Base-by-base conservation (phyloP, 2,113 vertebrate species). In the Glaucomys volans region DNA sequence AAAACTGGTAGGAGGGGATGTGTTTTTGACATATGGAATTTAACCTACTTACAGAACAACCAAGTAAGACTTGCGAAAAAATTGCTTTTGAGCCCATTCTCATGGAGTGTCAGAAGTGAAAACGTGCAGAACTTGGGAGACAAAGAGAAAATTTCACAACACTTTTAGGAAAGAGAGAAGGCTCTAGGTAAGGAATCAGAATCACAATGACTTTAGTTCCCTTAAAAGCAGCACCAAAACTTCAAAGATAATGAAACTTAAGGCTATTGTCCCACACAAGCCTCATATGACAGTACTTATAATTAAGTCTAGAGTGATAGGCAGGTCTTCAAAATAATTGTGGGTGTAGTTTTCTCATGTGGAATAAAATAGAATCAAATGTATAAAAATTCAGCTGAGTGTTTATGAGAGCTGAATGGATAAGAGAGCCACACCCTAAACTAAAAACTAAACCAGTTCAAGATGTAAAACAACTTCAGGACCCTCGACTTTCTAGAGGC, bases 311-410 rank as follows among this genome's bases (percentile, higher is more conserved):
- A 71, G 26, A 87, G 20, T 32, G 37, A 92, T 17, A 92, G 11
- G 28, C 12, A 47, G 8, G 13, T 75, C 81, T 75, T 82, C 8
- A 89, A 92, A 90, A 52, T 87, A 80, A 92, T 24, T 72, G 52
- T 77, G 17, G 5, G 6, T 54, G 3, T 30, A 87, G 44, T 7
- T 94, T 57, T 81, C n/a, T 77, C 47, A 91, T 42, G 4, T 8
- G 32, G 22, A 57, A 32, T 90, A 69, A 97, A 87, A 80, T 24
- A 35, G 1, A 90, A 91, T 66, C 40, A 74, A 95, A 82, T 59
- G 64, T 20, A 79, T 75, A 86, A 96, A 81, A 85, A 74, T 72
- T 3, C 40, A 95, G 2, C 9, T 37, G 57, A 64, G 10, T n/a
- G 26, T 72, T 35, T 81, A 2, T 52, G 50, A 97, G n/a, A 62